Base-by-base conservation (phyloP, 2,888 invertebrate genomes). In the Drosophila infuscata region DNA sequence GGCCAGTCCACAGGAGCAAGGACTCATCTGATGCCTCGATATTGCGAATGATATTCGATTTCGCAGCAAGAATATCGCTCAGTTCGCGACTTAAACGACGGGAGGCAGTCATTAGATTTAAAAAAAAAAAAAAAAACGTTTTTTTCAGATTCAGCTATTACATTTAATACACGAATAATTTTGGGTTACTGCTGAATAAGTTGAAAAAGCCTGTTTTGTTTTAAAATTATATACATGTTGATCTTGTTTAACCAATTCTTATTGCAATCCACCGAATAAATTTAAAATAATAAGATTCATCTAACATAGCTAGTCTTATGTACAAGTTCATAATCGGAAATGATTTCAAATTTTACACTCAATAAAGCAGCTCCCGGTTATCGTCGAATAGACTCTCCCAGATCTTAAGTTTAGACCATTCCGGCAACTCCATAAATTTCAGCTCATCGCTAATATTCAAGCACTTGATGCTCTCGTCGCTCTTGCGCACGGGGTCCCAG, bases 11-110 rank as follows among this genome's bases (percentile, higher is more conserved):
- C 91, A 97, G 96, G 79, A 99, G 95, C 89, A 99, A 97, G 94
- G 99, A 99, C 35, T 96, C 95, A 92, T 99, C 99, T 93, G 99
- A 98, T 71, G 98, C 98, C 93, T 97, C 96, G 82, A 99, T 97
- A 93, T 98, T 98, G 91, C 97, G 95, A 94, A 99, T 98, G 96
- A 96, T 94, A 96, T 97, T 91, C 97, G 94, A 75, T 96, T 81
- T 70, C 25, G 59, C 96, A 57, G 96, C 96, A 91, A 96, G 95
- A 86, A 99, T 96, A 94, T 99, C 99, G 91, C 96, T 96, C 84
- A 99, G 94, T 94, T 99, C 99, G 97, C 98, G 92, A 54, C 87
- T 88, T 59, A 92, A 82, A 57, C 92, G 90, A 60, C 92, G 87
- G 57, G 88, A 83, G 49, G 92, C 92, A 70, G 89, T 83, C 91